Evolutionary conservation across 23 tunicate species (phyloP).

Genomic region (Aplidium turbinatum): DNA sequence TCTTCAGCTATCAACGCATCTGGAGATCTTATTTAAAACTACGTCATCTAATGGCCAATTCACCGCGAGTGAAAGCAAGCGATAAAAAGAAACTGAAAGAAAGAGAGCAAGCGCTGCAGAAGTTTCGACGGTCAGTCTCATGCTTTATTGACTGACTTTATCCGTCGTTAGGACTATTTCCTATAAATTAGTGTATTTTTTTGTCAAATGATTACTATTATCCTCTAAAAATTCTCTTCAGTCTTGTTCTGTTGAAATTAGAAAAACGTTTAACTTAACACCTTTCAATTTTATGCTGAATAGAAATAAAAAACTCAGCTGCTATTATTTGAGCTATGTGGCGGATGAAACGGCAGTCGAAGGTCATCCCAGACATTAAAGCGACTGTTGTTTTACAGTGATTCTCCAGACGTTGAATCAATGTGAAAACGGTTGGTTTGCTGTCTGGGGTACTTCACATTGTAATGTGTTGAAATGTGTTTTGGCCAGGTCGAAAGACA

Average conservation of each 20-base stretch:
- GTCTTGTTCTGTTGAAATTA: not conserved
- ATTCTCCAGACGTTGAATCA: too few relatives aligned
- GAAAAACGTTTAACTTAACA: too few relatives aligned
- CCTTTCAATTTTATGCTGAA: too few relatives aligned
- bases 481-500: constrained; percentile 55
- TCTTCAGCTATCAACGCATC: constrained; percentile 69
- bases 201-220: too few relatives aligned
- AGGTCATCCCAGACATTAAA: too few relatives aligned
- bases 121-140: constrained; percentile 53
- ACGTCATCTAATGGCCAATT: constrained; percentile 89
- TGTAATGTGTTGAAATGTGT: too few relatives aligned
- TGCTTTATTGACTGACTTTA: not conserved
- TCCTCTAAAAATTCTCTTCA: not conserved
- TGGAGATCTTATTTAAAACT: constrained; percentile 82
- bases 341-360: too few relatives aligned
- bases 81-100: constrained; percentile 72
- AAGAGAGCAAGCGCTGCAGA: constrained; percentile 71
- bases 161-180: not conserved
- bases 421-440: too few relatives aligned
- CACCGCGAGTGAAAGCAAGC: constrained; percentile 71
- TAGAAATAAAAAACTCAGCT: too few relatives aligned
- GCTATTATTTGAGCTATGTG: too few relatives aligned
- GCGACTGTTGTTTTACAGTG: too few relatives aligned
- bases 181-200: not conserved
- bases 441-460: too few relatives aligned